phyloP scores from a whole-genome alignment of 2,113 vertebrate genomes.

The Vidua macroura region DNA sequence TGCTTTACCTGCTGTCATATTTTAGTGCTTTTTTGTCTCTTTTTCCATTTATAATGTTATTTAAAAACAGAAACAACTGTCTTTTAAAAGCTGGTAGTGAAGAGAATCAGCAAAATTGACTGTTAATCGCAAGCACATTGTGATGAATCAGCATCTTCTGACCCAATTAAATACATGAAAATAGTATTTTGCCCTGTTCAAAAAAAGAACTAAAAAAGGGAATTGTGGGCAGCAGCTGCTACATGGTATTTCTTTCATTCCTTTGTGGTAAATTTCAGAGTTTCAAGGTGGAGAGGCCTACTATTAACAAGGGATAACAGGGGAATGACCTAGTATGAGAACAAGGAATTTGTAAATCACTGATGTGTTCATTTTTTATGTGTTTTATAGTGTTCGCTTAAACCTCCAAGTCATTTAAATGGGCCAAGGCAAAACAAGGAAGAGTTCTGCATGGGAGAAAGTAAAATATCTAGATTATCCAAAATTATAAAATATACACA shows the following conservation, averaged over 20 bases:
- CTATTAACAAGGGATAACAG: neutral
- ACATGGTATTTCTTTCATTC: neutral
- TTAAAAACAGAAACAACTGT: neutral
- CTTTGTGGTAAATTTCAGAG: neutral
- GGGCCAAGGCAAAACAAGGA: neutral
- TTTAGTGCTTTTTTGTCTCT: neutral
- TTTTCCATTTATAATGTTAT: neutral
- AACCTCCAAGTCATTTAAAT: neutral
- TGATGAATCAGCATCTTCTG: neutral
- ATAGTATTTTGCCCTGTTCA: neutral
- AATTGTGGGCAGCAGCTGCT: neutral
- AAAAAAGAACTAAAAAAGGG: neutral
- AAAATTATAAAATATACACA: neutral
- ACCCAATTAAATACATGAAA: neutral
- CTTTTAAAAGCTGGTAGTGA: neutral
- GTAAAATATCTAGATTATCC: neutral
- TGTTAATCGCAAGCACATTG: neutral
- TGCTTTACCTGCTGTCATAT: neutral
- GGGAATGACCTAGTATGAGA: neutral
- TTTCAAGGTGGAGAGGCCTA: neutral
- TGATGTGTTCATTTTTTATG: neutral
- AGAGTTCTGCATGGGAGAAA: neutral
- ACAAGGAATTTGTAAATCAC: neutral
- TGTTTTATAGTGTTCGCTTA: neutral
- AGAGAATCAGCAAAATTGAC: neutral